Conservation (phyloP, 2,797 vertebrate species). For the Pempheris klunzingeri region DNA sequence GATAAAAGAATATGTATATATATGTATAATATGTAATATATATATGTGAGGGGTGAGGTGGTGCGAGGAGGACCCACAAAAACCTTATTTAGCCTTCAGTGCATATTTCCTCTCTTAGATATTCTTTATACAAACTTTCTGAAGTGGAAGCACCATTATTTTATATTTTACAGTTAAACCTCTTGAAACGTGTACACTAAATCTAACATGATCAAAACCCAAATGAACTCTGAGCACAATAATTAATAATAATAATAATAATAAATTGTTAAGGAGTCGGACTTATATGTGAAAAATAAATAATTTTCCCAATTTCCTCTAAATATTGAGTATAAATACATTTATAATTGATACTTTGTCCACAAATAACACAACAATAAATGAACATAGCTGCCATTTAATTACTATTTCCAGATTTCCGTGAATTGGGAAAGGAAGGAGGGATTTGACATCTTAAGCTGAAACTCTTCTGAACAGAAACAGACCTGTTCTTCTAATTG, state of each 20-base stretch:
- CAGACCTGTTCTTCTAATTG: background rate
- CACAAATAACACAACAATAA: constrained; percentile 15
- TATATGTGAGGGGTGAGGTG: too few relatives aligned
- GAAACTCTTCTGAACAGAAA: background rate
- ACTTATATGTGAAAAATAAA: constrained; percentile 15
- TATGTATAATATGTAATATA: too few relatives aligned
- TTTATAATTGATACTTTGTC: constrained; percentile 2
- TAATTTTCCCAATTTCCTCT: background rate
- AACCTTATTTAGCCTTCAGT: too few relatives aligned
- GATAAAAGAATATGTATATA: too few relatives aligned
- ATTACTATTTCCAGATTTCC: constrained; percentile 21
- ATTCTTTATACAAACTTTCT: too few relatives aligned
- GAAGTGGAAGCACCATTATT: too few relatives aligned
- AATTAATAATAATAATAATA: background rate
- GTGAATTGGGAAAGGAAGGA: background rate
- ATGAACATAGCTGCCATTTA: constrained; percentile 74
- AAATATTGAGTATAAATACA: constrained; percentile 38
- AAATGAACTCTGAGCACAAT: constrained; percentile 18
- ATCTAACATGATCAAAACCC: constrained; percentile 1
- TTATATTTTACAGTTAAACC: too few relatives aligned
- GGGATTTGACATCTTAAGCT: constrained; percentile 9
- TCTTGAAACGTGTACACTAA: background rate
- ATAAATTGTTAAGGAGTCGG: background rate
- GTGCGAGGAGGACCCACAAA: too few relatives aligned
- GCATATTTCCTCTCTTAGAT: too few relatives aligned